Evolutionary conservation across 2,113 vertebrate species (phyloP).

Genomic region (Parotia lawesii): DNA sequence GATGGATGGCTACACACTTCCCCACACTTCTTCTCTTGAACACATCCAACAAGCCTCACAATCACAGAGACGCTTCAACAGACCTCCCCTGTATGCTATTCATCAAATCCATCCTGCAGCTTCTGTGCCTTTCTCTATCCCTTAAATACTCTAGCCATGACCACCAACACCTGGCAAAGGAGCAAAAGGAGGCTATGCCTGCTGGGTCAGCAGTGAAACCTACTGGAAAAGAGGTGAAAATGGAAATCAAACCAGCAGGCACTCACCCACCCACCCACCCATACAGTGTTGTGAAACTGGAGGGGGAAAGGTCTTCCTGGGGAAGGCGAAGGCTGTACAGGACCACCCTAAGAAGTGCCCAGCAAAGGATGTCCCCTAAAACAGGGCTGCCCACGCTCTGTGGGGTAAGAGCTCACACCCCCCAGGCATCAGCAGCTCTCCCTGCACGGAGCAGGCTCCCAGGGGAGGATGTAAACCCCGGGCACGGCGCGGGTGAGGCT

Average conservation of each 20-base stretch:
- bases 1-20: neutral
- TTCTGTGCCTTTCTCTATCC: neutral
- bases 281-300: neutral
- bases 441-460: neutral
- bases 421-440: neutral
- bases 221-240: neutral
- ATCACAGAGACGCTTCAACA: neutral
- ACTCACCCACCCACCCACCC: neutral
- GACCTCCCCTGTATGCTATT: rapidly evolving
- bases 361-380: neutral
- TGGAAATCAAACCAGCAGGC: neutral
- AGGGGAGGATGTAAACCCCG: neutral
- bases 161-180: neutral
- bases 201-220: neutral
- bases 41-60: neutral
- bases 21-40: neutral
- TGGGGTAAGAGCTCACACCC: neutral
- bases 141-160: neutral
- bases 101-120: neutral
- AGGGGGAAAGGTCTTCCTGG: neutral
- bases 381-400: neutral
- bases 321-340: neutral
- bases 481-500: rapidly evolving
- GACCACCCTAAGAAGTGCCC: neutral
- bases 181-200: neutral